phyloP scores from a whole-genome alignment of 1,140 invertebrate genomes.

The Lasioglossum albipes region DNA sequence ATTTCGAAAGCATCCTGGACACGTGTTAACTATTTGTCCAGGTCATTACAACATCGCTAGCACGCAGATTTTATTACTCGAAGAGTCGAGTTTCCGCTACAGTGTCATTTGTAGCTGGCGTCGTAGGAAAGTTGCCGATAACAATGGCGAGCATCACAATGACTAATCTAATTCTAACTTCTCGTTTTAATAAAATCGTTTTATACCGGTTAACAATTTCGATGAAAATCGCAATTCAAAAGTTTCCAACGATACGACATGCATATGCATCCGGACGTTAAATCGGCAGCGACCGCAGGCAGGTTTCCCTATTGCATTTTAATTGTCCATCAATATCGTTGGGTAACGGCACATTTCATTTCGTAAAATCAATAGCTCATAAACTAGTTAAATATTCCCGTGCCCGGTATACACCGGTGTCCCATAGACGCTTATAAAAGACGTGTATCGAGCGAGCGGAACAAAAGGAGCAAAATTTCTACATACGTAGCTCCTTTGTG shows the following conservation, averaged over 20 bases:
- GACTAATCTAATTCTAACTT: no score
- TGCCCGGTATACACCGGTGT: background rate
- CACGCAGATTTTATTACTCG: no score
- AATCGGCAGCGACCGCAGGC: background rate
- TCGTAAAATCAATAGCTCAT: slow-evolving; percentile 30
- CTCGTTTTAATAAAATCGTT: background rate
- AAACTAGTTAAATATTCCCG: slow-evolving; percentile 24
- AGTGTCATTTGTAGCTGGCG: no score
- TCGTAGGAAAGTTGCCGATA: no score
- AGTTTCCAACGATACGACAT: background rate
- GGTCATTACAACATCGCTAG: no score
- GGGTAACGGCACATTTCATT: background rate
- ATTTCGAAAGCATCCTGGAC: no score
- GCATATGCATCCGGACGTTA: background rate
- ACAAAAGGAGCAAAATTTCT: slow-evolving; percentile 3
- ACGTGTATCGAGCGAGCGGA: background rate
- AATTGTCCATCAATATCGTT: background rate
- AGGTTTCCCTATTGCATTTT: background rate
- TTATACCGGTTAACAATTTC: background rate
- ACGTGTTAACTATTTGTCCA: no score
- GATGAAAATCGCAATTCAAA: background rate
- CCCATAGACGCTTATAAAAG: no score
- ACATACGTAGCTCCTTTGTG: slow-evolving; percentile 1
- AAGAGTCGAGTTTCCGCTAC: no score
- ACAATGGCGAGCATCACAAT: no score